Evolutionary conservation across 2,113 vertebrate species (phyloP).

Genomic region (Salvelinus alpinus): DNA sequence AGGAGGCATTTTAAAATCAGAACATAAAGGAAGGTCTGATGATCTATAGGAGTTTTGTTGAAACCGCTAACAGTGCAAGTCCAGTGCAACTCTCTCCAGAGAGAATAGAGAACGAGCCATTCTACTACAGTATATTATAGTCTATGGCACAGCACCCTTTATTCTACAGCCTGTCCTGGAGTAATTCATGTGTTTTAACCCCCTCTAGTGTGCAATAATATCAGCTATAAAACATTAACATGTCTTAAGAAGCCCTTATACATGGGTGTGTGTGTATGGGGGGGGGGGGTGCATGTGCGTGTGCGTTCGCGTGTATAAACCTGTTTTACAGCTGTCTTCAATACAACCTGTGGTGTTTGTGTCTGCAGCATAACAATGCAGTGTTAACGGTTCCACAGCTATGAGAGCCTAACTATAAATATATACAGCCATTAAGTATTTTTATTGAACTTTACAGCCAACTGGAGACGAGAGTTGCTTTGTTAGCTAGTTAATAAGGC

Average conservation of each 20-base stretch:
- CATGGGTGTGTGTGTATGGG: too few species aligned
- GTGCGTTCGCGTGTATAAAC: too few species aligned
- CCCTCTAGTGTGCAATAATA: not conserved
- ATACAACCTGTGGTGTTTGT: not conserved
- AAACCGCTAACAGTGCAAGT: too few species aligned
- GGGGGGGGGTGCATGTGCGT: too few species aligned
- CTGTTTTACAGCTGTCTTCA: too few species aligned
- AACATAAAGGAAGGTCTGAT: too few species aligned
- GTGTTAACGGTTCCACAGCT: slow-evolving; percentile 43
- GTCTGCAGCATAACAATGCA: slow-evolving; percentile 39
- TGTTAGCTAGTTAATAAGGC: slow-evolving; percentile 54
- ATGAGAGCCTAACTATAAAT: slow-evolving; percentile 58
- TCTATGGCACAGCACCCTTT: slow-evolving; percentile 21
- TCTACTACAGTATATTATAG: slow-evolving; percentile 35
- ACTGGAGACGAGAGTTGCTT: slow-evolving; percentile 41
- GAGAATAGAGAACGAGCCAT: too few species aligned
- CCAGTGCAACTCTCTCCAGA: too few species aligned
- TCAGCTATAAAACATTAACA: not conserved
- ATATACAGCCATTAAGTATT: slow-evolving; percentile 61
- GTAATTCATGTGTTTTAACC: not conserved
- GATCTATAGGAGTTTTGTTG: too few species aligned
- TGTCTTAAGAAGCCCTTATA: not conserved
- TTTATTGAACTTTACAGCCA: slow-evolving; percentile 63
- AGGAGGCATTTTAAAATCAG: too few species aligned
- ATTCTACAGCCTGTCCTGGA: not conserved